Evolutionary conservation across 2,888 invertebrate genomes (phyloP), one percentile per base, ranked within the genome.

Genomic region (Synanthedon myopaeformis): DNA sequence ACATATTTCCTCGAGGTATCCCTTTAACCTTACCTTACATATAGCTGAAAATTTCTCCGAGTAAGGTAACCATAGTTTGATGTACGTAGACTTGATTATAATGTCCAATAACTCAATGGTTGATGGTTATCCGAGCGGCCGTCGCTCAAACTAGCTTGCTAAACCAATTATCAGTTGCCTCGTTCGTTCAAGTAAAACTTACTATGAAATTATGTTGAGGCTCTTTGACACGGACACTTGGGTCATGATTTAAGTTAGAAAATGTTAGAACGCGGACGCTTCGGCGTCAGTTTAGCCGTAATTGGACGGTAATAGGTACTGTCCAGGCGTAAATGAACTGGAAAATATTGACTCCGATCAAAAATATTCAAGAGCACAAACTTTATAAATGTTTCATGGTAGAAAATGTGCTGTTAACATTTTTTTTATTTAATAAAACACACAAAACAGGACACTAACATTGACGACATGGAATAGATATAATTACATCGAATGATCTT

Each of bases 151-250:
- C 42, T 45, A 45, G 45, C 13, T 45, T 14, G 11, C 45, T 45
- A 45, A 45, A 45, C n/a, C 13, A 13, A 45, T 45, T 45, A 45
- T 4, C 45, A 45, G 45, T 12, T 45, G 6, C 45, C 45, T n/a
- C 45, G n/a, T 6, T 6, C 45, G 45, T 45, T 35, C 2, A 35
- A 10, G 45, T 45, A 45, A 45, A 45, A 45, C 45, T 45, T 45
- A 14, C 13, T 45, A 45, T n/a, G 11, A 45, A 45, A 45, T 45
- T 45, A 45, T 14, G 45, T 45, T 1, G 45, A 53, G 59, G 58
- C 59, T 67, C 75, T 75, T 74, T 75, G 73, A 75, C 65, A 58
- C 53, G 58, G 60, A 70, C 70, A 76, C 73, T 74, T 72, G 66
- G 65, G 60, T 58, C 58, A 62, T 67, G 73, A 76, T 75, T 75